A percentile compares a stretch with the other conserved stretches of the same genome.
Conservation (phyloP, 2,888 invertebrate species). For the Dicranocentrus wangi region DNA sequence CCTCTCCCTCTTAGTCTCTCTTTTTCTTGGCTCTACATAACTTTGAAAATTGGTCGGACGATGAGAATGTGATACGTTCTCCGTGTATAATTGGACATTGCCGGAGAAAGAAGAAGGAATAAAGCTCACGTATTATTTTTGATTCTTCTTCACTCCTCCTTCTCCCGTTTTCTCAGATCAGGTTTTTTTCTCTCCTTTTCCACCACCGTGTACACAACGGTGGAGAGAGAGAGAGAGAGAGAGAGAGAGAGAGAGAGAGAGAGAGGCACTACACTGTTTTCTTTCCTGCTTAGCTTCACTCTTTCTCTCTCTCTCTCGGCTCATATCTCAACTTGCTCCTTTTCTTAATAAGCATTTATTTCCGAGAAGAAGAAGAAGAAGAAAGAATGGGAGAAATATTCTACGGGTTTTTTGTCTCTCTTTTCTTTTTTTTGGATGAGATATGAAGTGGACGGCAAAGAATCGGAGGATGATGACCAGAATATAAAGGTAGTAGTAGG, state of each 20-base stretch:
- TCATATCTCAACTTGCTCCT: conserved; percentile 46
- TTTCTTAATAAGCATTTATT: conserved; percentile 54
- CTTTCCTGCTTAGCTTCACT: conserved; percentile 53
- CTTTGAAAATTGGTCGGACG: conserved; percentile 69
- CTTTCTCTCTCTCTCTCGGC: conserved; percentile 12
- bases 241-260: conserved; percentile 15
- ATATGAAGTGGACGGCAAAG: too few relatives aligned
- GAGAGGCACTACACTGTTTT: conserved; percentile 42
- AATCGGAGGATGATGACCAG: not conserved
- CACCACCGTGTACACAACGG: conserved; percentile 7
- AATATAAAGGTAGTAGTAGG: too few relatives aligned
- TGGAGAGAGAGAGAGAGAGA: conserved; percentile 2
- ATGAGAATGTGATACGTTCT: conserved; percentile 68
- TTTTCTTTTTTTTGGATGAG: not conserved
- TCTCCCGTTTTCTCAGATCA: conserved; percentile 50
- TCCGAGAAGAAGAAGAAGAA: conserved; percentile 34
- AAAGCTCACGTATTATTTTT: conserved; percentile 60
- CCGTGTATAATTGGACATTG: conserved; percentile 68
- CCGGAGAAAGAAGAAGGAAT: conserved; percentile 41
- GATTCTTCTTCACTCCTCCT: conserved; percentile 61
- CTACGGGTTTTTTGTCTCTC: conserved; percentile 40
- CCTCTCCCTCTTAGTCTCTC: conserved; percentile 38
- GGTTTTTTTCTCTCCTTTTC: conserved; percentile 5
- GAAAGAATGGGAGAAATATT: too few relatives aligned
- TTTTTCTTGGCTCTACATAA: conserved; percentile 65